Base-by-base conservation (phyloP, 2,888 invertebrate genomes). In the Aleiodes testaceus region DNA sequence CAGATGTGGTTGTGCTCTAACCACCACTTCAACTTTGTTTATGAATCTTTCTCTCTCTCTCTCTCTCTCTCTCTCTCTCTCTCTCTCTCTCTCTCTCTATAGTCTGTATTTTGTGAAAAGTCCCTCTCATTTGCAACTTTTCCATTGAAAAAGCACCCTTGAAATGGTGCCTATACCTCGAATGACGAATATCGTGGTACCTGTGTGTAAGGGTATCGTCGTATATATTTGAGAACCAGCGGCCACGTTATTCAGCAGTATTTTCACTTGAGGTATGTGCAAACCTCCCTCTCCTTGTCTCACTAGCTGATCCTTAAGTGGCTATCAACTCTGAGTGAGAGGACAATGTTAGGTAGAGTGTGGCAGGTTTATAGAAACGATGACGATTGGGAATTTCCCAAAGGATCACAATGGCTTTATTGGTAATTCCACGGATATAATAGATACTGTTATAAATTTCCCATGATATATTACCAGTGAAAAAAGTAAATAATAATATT, bases 1-100 rank as follows among this genome's bases (percentile, higher is more conserved):
- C 81, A 85, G 83, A 84, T 83, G 83, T 59, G 42, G 36, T 36
- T 36, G 36, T 36, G 7, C 36, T 36, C 9, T 7, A 36, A 36
- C 36, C 36, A 36, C 36, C 9, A 36, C 36, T 36, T 36, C 36
- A 36, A 36, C 36, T 36, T 36, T 36, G 9, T 11, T 7, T 2
- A 36, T 36, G n/a, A n/a, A n/a, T n/a, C n/a, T n/a, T n/a, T n/a
- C n/a, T 26, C 26, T 26, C 26, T 26, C 3, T 26, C 3, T 26
- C 26, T 26, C 5, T 26, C 26, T 26, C 26, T 5, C 3, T 26
- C 26, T 26, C 26, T 26, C 26, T 26, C 3, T 26, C 9, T 36
- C 36, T 36, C 36, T 26, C 26, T 26, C 4, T 2, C 26, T 26
- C 26, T 2, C 26, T 26, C 26, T 26, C 5, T 2, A 5, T n/a